Evolutionary conservation across 2,888 invertebrate genomes (phyloP), one percentile per base, ranked within the genome.

Genomic region (Salticus scenicus): DNA sequence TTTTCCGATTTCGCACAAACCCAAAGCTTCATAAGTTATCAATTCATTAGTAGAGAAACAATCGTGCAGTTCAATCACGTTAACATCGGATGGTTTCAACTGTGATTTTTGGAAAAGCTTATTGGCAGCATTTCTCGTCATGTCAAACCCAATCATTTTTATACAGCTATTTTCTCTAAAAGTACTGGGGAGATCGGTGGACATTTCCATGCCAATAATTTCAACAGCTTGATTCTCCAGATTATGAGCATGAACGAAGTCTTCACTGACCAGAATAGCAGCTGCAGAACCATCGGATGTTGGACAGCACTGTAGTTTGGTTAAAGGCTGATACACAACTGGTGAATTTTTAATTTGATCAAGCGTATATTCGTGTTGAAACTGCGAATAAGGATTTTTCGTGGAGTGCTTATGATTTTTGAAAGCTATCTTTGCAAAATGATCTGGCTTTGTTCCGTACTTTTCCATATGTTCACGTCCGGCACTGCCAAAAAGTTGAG

Each of bases 201-300:
- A 94, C 97, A 99, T 97, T 93, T 98, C 97, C 95, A 99, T 97
- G 31, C 96, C 98, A 76, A 98, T 91, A 88, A 99, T 98, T 92
- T 99, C 98, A 0, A 99, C 96, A 20, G 99, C 99, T 90, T 95
- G 95, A 0, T 92, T 92, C 90, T 97, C 95, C 17, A 99, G 93
- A 7, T 95, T 95, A 90, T 97, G 95, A 41, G 93, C 93, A 86
- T 93, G 94, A 0, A 99, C 97, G 91, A 98, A 99, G 17, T 94
- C 94, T 92, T 99, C 98, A 12, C 96, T 97, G 88, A 95, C 98
- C 64, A 99, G 90, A 86, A 99, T 93, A 0, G 95, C 98, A 30
- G 98, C 98, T 30, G 97, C 99, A 0, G 97, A 94, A n/a, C 99
- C 99, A 92, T 99, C 98, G 69, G 98, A 98, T 0, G 99, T 99